Evolutionary conservation across 2,888 invertebrate species (phyloP), one percentile per base, ranked within the genome.

Genomic region (Frankliniella intonsa): DNA sequence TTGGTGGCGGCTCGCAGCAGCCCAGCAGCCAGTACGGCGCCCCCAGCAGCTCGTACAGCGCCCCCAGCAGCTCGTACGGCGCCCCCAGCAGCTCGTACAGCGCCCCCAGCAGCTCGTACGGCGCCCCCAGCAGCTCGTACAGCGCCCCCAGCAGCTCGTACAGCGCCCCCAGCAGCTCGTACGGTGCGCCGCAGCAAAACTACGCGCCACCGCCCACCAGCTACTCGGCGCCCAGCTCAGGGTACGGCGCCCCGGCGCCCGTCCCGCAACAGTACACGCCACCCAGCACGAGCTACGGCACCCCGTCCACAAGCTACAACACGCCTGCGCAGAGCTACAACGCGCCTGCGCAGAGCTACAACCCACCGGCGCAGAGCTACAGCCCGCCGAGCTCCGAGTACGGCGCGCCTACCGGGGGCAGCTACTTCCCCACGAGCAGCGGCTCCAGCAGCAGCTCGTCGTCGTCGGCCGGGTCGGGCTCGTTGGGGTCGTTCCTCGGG

Each of bases 391-490:
- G 69, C 69, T 22, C 22, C 69, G 69, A 76, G 22, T 76, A 76
- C 69, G 69, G 69, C 69, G 69, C 69, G 69, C 69, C 69, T 22
- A 76, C 69, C 22, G 69, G 69, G 22, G 69, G 69, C 25, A 76
- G 69, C 69, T 76, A 76, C 69, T 76, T 76, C 69, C 69, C 69
- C 9, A 76, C 69, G 2, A 25, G 69, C 25, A 25, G 69, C 69
- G 69, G 69, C 69, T n/a, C 69, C 0, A 87, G 85, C 0, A 85
- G 86, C 2, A 89, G 90, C 0, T 76, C 69, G 89, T 88, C 0
- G 88, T 89, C 1, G 88, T 89, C 3, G 89, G 90, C 0, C 81
- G 83, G 14, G 83, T 83, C 80, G 83, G 85, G 82, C 79, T 83
- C 62, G 62, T 62, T 14, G 14, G 62, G 62, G 62, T 62, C 62